Conservation (phyloP, 2,113 vertebrate genomes). For the Hydrochoerus hydrochaeris region DNA sequence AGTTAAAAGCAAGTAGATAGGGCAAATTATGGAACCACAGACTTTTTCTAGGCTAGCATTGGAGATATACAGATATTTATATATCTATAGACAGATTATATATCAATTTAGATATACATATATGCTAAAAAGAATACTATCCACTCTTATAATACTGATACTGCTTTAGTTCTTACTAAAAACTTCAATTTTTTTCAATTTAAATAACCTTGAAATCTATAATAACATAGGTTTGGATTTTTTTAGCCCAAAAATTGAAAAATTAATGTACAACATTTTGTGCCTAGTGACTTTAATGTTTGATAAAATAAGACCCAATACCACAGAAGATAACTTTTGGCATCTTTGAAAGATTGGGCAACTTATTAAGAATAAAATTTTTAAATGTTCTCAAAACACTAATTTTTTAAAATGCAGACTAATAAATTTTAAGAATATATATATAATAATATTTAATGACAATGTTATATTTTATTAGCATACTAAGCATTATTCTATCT, state of each 20-base stretch:
- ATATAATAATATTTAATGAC: slow-evolving; percentile 9
- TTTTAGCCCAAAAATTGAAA: slow-evolving; percentile 32
- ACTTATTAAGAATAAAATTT: slow-evolving; percentile 48
- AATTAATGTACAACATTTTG: slow-evolving; percentile 5
- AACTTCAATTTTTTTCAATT: not conserved
- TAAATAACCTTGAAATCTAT: slow-evolving; percentile 48
- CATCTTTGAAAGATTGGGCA: slow-evolving; percentile 33
- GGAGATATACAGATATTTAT: not conserved
- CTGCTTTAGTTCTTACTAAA: slow-evolving; percentile 61
- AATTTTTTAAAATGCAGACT: not conserved
- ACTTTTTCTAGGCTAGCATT: not conserved
- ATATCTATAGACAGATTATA: not conserved
- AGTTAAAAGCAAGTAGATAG: not conserved
- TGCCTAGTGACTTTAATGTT: slow-evolving; percentile 25
- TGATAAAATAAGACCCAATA: slow-evolving; percentile 35
- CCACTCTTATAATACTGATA: slow-evolving; percentile 51
- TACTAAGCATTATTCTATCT: not conserved
- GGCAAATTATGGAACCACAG: not conserved
- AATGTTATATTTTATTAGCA: not conserved
- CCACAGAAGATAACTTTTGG: slow-evolving; percentile 22
- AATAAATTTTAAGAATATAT: not conserved
- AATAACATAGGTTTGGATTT: not conserved
- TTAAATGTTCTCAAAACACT: slow-evolving; percentile 37
- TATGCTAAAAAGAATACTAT: not conserved
- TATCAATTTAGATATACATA: too few relatives aligned